A percentile compares a stretch with the other conserved stretches of the same genome.
These are phyloP conservation scores for Corythornis cristatus DNA, from an alignment of 2,113 vertebrate genomes.

Conservation along the genomic window DNA sequence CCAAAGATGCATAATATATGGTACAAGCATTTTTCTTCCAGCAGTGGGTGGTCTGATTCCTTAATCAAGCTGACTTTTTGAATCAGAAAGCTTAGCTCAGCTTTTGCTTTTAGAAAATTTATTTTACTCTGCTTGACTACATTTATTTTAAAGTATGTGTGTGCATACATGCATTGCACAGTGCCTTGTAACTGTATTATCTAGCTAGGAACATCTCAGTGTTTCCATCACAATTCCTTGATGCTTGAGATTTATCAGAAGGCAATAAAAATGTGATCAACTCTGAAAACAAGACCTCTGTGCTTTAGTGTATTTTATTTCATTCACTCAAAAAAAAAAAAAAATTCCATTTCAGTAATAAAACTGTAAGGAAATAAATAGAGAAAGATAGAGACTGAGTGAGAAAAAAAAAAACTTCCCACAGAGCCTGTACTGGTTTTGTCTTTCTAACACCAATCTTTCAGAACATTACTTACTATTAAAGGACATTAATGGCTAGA, in stretches of 20 bases:
- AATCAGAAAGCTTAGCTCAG: conserved; percentile 27
- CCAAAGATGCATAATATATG: background rate
- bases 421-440: background rate
- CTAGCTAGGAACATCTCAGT: background rate
- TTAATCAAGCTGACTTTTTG: conserved; percentile 31
- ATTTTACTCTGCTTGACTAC: conserved; percentile 3
- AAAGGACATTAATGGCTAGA: background rate
- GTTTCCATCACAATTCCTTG: background rate
- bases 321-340: background rate
- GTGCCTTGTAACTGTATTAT: background rate
- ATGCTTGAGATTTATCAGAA: background rate
- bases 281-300: background rate
- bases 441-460: background rate
- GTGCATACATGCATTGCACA: background rate
- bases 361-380: background rate
- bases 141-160: conserved; percentile 6
- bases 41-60: background rate
- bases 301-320: background rate
- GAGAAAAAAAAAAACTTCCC: background rate
- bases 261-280: background rate
- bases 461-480: background rate
- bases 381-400: background rate
- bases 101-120: conserved; percentile 27
- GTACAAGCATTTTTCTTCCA: conserved; percentile 14
- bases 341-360: background rate